Percentiles rank a stretch among this genome's conserved stretches.
These are phyloP conservation scores for Myotis daubentonii DNA, from an alignment of 2,797 vertebrate species.

Conservation along the genomic window DNA sequence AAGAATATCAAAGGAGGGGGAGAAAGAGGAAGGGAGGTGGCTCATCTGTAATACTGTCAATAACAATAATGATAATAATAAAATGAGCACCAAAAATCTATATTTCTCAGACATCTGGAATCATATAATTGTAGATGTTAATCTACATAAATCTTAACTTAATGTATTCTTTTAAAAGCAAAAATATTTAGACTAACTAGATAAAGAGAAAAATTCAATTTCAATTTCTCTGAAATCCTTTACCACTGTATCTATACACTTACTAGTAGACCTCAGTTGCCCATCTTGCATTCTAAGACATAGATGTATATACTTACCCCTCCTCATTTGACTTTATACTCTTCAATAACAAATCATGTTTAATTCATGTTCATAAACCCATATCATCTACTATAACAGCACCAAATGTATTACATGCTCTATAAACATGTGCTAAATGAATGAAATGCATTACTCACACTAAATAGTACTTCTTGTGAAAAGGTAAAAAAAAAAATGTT, in stretches of 20 bases:
- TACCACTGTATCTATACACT: background rate
- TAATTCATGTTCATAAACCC: background rate
- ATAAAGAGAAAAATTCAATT: constrained; percentile 2
- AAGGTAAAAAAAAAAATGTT: background rate
- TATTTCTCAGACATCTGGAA: background rate
- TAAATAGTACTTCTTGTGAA: background rate
- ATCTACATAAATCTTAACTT: background rate
- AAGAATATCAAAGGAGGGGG: background rate
- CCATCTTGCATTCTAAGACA: background rate
- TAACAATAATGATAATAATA: background rate
- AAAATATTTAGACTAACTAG: background rate
- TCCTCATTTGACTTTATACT: background rate
- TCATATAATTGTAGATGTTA: background rate
- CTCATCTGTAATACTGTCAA: background rate
- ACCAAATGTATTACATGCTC: background rate
- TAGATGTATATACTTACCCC: background rate
- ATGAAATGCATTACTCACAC: background rate
- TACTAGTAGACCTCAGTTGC: background rate
- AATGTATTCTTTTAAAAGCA: background rate
- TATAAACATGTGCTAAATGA: background rate
- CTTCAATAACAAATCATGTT: background rate
- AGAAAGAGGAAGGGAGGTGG: background rate
- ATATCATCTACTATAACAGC: background rate
- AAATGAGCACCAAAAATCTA: background rate
- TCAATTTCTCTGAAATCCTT: background rate